A percentile compares a stretch with the other conserved stretches of the same genome.
These are phyloP conservation scores for Berghia stephanieae DNA, from an alignment of 1,140 invertebrate genomes.

Conservation along the genomic window DNA sequence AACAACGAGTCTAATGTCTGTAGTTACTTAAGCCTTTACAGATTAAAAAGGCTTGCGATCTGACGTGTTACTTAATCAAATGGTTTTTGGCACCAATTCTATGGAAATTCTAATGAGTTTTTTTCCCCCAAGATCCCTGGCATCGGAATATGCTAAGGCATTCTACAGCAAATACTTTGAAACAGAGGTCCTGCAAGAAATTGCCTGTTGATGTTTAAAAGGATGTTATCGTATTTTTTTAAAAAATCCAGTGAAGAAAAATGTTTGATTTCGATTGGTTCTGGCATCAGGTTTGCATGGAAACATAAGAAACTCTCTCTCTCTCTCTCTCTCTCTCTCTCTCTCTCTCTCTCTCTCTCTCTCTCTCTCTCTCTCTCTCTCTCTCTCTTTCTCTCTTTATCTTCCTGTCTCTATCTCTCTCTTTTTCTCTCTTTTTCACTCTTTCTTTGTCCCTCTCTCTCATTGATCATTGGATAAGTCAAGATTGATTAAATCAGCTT, in stretches of 20 bases:
- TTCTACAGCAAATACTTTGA: background rate
- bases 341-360: background rate
- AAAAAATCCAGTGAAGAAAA: background rate
- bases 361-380: background rate
- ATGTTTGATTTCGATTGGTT: no score
- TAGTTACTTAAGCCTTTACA: no score
- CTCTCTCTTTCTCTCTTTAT: background rate
- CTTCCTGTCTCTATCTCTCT: background rate
- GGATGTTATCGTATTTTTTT: background rate
- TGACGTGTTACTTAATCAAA: no score
- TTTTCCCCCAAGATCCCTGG: background rate
- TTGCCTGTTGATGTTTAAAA: background rate
- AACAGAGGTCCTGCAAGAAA: background rate
- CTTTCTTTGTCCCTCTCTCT: no score
- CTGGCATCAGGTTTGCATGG: no score
- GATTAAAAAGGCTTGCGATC: no score
- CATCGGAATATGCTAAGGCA: background rate
- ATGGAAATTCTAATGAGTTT: no score
- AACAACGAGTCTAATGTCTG: no score
- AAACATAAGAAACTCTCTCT: background rate
- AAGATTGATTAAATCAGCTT: no score
- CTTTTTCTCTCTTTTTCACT: background rate
- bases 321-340: constrained; percentile 10
- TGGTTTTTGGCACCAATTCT: no score
- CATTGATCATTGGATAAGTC: no score